Percentiles rank a stretch among this genome's conserved stretches.
Conservation (phyloP, 2,888 invertebrate genomes). For the Petrophora chlorosata region DNA sequence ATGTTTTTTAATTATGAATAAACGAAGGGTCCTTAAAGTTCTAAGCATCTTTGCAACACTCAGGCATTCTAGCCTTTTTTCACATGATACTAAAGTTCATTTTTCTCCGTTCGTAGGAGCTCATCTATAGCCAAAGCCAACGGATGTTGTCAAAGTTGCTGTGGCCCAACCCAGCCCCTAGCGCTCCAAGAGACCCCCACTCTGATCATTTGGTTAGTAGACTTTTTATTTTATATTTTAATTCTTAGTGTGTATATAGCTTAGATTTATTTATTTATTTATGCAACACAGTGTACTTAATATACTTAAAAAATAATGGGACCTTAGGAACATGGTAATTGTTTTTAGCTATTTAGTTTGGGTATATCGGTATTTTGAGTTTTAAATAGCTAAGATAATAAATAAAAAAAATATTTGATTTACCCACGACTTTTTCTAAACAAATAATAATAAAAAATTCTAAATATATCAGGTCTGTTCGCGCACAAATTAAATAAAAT, state of each 20-base stretch:
- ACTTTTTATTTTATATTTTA: conserved; percentile 74
- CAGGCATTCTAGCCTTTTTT: conserved; percentile 67
- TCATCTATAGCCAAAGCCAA: conserved; percentile 84
- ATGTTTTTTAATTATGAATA: too few relatives aligned
- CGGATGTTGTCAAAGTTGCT: conserved; percentile 84
- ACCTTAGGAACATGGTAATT: too few relatives aligned
- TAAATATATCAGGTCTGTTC: too few relatives aligned
- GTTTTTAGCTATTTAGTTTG: too few relatives aligned
- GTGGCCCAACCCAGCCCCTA: conserved; percentile 82
- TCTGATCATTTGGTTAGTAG: conserved; percentile 84
- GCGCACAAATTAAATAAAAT: too few relatives aligned
- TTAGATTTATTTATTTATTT: neutral
- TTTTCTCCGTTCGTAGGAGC: conserved; percentile 83
- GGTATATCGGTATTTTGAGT: too few relatives aligned
- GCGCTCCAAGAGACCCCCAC: conserved; percentile 81
- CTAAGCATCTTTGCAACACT: conserved; percentile 22
- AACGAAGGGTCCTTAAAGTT: conserved; percentile 23
- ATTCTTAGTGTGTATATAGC: conserved; percentile 40
- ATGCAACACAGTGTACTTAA: too few relatives aligned
- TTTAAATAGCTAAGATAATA: too few relatives aligned
- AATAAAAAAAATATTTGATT: too few relatives aligned
- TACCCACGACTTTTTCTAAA: too few relatives aligned
- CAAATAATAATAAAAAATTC: too few relatives aligned
- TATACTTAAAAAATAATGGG: too few relatives aligned
- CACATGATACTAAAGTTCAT: conserved; percentile 74